Evolutionary conservation across 2,888 invertebrate genomes (phyloP).

Genomic region (Conomelus anceps): DNA sequence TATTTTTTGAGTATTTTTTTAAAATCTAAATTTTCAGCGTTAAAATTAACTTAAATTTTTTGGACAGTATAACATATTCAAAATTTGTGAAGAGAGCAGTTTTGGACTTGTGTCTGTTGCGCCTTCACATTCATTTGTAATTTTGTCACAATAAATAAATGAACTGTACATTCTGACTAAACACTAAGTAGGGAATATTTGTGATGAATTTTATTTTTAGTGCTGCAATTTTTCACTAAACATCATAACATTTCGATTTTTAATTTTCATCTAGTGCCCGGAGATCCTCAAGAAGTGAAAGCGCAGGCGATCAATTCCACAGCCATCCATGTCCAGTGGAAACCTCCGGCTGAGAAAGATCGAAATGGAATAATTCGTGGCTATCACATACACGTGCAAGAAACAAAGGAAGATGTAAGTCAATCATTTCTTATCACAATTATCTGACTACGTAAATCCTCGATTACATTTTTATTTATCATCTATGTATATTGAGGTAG

Average conservation of each 20-base stretch:
- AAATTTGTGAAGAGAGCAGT: too few species aligned
- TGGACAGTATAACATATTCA: too few species aligned
- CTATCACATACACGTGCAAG: conserved; percentile 93
- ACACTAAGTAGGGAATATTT: not conserved
- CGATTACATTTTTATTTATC: too few species aligned
- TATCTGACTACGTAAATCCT: too few species aligned
- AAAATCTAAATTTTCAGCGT: too few species aligned
- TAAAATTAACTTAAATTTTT: too few species aligned
- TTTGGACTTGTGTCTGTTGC: too few species aligned
- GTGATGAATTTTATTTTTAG: not conserved
- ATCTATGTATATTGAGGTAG: too few species aligned
- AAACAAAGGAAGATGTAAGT: conserved; percentile 52
- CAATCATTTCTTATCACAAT: not conserved
- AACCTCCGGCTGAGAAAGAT: conserved; percentile 83
- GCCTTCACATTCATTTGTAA: too few species aligned
- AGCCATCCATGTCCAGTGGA: conserved; percentile 91
- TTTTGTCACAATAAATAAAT: not conserved
- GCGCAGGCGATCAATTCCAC: conserved; percentile 88
- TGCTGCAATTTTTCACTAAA: not conserved
- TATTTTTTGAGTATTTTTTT: too few species aligned
- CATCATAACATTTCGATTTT: not conserved
- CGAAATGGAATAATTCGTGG: conserved; percentile 93
- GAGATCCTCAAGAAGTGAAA: conserved; percentile 90
- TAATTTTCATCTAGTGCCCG: conserved; percentile 72
- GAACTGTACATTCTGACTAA: not conserved